Evolutionary conservation across 2,797 vertebrate genomes (phyloP).

Genomic region (Pseudochirops cupreus): DNA sequence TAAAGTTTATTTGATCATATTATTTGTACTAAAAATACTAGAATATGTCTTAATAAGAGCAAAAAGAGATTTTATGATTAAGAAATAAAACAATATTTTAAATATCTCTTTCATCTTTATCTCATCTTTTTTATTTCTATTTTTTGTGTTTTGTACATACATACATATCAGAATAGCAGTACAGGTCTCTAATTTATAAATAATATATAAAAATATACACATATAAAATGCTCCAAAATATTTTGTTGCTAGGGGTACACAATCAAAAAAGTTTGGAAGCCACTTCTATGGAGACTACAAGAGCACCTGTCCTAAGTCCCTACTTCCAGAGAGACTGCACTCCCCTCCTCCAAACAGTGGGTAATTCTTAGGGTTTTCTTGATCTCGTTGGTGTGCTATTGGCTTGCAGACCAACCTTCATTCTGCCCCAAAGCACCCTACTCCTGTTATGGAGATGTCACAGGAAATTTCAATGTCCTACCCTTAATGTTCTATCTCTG

Average conservation of each 20-base stretch:
- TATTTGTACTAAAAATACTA: background rate
- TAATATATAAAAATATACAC: background rate
- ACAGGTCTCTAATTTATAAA: too few relatives aligned
- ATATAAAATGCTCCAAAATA: background rate
- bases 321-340: background rate
- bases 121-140: background rate
- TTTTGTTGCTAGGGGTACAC: background rate
- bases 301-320: background rate
- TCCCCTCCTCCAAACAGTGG: background rate
- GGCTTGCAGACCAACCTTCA: background rate
- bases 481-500: background rate
- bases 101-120: background rate
- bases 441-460: background rate
- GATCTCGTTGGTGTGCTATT: background rate
- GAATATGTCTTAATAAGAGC: background rate
- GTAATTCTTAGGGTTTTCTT: background rate
- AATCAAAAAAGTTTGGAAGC: background rate
- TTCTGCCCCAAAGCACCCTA: background rate
- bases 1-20: background rate
- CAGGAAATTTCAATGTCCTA: background rate
- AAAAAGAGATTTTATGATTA: background rate
- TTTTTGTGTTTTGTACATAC: background rate
- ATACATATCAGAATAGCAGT: background rate
- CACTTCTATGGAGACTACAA: background rate
- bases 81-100: background rate